Percentiles rank a stretch among this genome's conserved stretches.
Conservation (phyloP, 2,888 invertebrate genomes). For the Platycnemis pennipes region DNA sequence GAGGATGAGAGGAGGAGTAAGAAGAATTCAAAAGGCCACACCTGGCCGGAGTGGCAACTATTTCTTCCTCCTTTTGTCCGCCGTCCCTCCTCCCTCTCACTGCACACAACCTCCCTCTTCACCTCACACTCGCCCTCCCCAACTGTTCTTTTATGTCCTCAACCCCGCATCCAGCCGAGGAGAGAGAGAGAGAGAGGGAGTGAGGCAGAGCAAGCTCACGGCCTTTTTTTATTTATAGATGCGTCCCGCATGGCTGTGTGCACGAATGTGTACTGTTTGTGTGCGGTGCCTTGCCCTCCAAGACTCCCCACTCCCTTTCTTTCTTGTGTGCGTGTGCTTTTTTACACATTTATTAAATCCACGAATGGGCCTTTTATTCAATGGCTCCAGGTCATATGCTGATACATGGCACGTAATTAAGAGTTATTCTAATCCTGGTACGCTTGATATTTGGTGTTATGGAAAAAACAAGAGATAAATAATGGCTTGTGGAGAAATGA, state of each 20-base stretch:
- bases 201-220: neutral
- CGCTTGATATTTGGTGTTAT: neutral
- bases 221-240: neutral
- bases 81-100: neutral
- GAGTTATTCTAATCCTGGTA: neutral
- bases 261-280: constrained; percentile 18
- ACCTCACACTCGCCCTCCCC: neutral
- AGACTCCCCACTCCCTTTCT: neutral
- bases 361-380: neutral
- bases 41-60: constrained; percentile 64
- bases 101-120: neutral
- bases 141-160: constrained; percentile 59
- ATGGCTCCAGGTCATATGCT: neutral
- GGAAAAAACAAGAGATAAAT: neutral
- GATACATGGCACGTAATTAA: neutral
- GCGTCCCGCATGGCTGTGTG: constrained; percentile 3
- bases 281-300: neutral
- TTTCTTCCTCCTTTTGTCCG: constrained; percentile 60
- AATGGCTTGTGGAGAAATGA: no score
- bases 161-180: neutral
- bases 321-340: no score
- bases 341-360: neutral
- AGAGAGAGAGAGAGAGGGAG: neutral
- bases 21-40: constrained; percentile 39
- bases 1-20: neutral